A percentile compares a stretch with the other conserved stretches of the same genome.
phyloP scores from a whole-genome alignment of 2,888 invertebrate genomes.

The Amphiduros pacificus region DNA sequence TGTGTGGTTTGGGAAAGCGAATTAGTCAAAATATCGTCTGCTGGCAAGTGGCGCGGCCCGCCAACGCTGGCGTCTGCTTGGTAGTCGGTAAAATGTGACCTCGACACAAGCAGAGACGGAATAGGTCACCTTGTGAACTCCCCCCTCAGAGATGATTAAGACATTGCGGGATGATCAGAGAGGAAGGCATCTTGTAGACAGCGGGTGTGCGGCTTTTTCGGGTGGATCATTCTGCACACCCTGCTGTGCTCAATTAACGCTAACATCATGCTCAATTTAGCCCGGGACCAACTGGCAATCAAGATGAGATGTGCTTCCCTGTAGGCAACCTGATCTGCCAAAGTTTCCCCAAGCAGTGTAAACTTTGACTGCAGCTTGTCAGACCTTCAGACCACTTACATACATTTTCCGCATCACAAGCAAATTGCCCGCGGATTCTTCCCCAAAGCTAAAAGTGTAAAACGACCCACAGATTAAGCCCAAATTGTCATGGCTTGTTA shows the following conservation, averaged over 20 bases:
- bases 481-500: constrained; percentile 1
- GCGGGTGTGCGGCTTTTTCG: neutral
- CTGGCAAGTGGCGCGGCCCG: neutral
- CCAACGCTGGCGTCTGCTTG: neutral
- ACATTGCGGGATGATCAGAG: neutral
- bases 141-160: neutral
- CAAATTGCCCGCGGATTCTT: constrained; percentile 1
- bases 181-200: neutral
- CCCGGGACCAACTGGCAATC: neutral
- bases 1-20: neutral
- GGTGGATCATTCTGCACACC: neutral
- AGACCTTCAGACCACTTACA: neutral
- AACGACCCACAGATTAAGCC: neutral
- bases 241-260: constrained; percentile 16
- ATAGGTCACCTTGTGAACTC: no score
- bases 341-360: no score
- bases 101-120: no score
- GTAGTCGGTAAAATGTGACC: no score
- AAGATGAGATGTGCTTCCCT: no score
- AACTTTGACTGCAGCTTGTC: neutral
- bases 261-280: constrained; percentile 14
- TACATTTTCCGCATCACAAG: neutral
- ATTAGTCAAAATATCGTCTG: constrained; percentile 1
- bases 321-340: no score
- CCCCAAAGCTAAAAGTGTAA: neutral